Percentiles rank a stretch among this genome's conserved stretches.
phyloP scores from a whole-genome alignment of 1,140 invertebrate genomes.

The Megathymus violae region DNA sequence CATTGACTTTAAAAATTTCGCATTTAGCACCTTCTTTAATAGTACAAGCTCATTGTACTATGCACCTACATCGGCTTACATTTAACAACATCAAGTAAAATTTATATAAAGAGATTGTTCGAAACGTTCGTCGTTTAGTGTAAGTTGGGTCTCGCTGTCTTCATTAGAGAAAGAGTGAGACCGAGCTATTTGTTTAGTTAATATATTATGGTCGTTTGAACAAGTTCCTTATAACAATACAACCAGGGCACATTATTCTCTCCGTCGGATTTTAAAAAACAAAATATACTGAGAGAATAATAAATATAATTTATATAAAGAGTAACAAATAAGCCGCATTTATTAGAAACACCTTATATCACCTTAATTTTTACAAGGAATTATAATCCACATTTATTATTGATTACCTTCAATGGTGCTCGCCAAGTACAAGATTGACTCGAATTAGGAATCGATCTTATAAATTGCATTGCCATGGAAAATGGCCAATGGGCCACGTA shows the following conservation, averaged over 20 bases:
- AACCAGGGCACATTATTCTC: neutral
- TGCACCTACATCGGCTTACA: conserved; percentile 11
- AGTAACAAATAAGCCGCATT: neutral
- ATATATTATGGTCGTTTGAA: neutral
- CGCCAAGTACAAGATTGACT: too few relatives aligned
- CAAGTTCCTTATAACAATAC: neutral
- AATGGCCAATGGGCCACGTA: too few relatives aligned
- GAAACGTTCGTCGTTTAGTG: neutral
- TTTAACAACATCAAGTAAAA: neutral
- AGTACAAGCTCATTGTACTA: conserved; percentile 33
- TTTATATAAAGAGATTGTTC: conserved; percentile 9
- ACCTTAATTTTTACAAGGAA: neutral
- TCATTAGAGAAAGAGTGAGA: neutral
- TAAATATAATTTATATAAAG: neutral
- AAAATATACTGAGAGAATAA: neutral
- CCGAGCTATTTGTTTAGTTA: neutral
- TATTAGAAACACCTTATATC: too few relatives aligned
- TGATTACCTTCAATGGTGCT: too few relatives aligned
- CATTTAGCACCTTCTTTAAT: conserved; percentile 30
- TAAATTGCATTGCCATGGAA: too few relatives aligned
- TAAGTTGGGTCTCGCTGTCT: neutral
- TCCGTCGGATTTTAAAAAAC: neutral
- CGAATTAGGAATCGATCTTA: too few relatives aligned
- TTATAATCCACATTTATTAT: neutral
- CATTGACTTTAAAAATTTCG: conserved; percentile 30